Base-by-base conservation (phyloP, 2,888 invertebrate genomes). In the Chymomyza amoena region DNA sequence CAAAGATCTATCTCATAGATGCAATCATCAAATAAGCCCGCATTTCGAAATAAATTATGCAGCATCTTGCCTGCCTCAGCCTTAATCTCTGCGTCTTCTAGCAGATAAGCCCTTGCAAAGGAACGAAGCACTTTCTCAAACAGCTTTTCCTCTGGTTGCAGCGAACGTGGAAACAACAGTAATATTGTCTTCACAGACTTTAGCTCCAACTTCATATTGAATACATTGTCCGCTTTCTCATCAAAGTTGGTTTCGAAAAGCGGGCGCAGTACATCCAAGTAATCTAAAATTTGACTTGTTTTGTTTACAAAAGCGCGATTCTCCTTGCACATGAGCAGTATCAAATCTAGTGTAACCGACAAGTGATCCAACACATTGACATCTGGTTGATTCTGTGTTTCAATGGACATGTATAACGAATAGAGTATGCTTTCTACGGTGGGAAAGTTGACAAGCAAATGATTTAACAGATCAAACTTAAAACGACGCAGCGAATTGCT, bases 1-100 rank as follows among this genome's bases (percentile, higher is more conserved):
- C 96, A 94, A 69, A 96, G 92, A 87, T 95, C 93, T 56, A 95
- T 93, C 91, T 96, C 96, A 68, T 90, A 77, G 32, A 78, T 80
- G 73, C 92, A 92, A 75, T 93, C 93, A 20, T 93, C 93, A 88
- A 96, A 96, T 75, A 95, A 92, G 6, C 93, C 93, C 0, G 94
- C 94, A 69, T 93, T 94, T 78, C 92, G 93, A 32, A 96, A 93
- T 69, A 96, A 93, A 62, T 91, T 92, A 61, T 91, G 91, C 32
- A 95, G 89, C 4, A 94, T 92, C 61, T 91, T 90, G 68, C 93
- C 94, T 4, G 94, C 93, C 89, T 94, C 93, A 0, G 91, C 80
- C 89, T 88, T 86, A 4, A 90, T 79, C 2, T 83, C 91, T 39
- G 87, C 88, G 0, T 92, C 91, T 32, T 90, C 88, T 56, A 80